Conservation (phyloP, 1,140 invertebrate species). For the Cylas formicarius region DNA sequence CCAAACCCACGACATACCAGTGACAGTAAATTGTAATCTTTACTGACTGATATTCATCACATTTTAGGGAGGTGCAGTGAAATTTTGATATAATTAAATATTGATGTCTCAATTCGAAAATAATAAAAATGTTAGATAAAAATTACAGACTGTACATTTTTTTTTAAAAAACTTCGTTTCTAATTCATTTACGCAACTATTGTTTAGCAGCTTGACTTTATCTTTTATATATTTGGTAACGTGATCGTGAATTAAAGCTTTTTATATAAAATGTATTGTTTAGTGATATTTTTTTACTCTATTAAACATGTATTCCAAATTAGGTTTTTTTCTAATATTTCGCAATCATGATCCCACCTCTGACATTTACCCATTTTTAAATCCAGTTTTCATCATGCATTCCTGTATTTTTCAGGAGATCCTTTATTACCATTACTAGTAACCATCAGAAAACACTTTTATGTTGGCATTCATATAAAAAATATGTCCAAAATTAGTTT, state of each 20-base stretch:
- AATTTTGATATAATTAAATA: conserved; percentile 35
- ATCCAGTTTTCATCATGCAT: too few species aligned
- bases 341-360: too few species aligned
- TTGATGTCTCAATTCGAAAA: conserved; percentile 34
- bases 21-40: conserved; percentile 8
- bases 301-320: conserved; percentile 39
- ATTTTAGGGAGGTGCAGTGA: conserved; percentile 20
- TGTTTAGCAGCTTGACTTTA: conserved; percentile 26
- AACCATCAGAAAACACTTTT: too few species aligned
- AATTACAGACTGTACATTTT: conserved; percentile 21
- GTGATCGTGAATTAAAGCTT: conserved; percentile 41
- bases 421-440: too few species aligned
- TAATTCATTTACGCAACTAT: conserved; percentile 19
- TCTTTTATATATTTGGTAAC: conserved; percentile 36
- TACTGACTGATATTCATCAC: too few species aligned
- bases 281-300: conserved; percentile 43
- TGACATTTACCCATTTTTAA: too few species aligned
- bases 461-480: too few species aligned
- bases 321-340: conserved; percentile 8
- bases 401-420: too few species aligned
- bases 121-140: conserved; percentile 30
- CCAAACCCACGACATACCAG: conserved; percentile 8
- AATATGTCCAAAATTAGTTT: too few species aligned
- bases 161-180: conserved; percentile 23
- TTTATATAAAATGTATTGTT: conserved; percentile 42